Evolutionary conservation across 2,113 vertebrate species (phyloP), one percentile per base, ranked within the genome.

Genomic region (Megaceryle maxima): DNA sequence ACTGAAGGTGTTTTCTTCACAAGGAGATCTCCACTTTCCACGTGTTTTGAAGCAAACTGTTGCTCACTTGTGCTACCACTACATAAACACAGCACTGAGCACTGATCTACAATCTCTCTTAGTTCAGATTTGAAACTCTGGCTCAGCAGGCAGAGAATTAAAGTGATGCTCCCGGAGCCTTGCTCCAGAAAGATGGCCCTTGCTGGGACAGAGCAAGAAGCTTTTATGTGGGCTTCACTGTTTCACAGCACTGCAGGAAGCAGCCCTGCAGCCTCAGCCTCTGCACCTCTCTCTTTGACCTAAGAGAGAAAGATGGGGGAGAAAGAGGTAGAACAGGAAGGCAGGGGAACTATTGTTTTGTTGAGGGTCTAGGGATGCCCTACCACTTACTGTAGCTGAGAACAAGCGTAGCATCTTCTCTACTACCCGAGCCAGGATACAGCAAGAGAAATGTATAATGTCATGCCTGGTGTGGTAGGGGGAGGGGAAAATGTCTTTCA

Each of bases 401-500:
- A 95, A 64, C 12, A 62, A 56, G 55, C 25, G 3, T 39, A 83
- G 69, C 76, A 88, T 88, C 56, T 68, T 92, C 59, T 62, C 48
- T 90, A 91, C 68, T 82, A 83, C 63, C 35, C 63, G 73, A 96
- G 48, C 92, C 63, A 79, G 72, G 48, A 87, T 16, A 24, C 50
- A 83, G 77, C 44, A 77, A 76, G 60, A 83, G 57, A 96, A 95
- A 74, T 60, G 37, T 26, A 74, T 66, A 70, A 70, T 74, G 63
- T 77, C 83, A 59, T 68, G 94, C 77, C 80, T 91, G 64, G 31
- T 90, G 62, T 90, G 83, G 44, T 24, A 20, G 83, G 86, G 80
- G 96, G 91, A 91, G 43, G 88, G 72, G 53, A 39, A 94, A 86
- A 96, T 75, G 84, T 85, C 64, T 97, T 96, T 96, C 93, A 66